Evolutionary conservation across 64 coral and sea anemone genomes (phyloP).

Genomic region (Platygyra sinensis): DNA sequence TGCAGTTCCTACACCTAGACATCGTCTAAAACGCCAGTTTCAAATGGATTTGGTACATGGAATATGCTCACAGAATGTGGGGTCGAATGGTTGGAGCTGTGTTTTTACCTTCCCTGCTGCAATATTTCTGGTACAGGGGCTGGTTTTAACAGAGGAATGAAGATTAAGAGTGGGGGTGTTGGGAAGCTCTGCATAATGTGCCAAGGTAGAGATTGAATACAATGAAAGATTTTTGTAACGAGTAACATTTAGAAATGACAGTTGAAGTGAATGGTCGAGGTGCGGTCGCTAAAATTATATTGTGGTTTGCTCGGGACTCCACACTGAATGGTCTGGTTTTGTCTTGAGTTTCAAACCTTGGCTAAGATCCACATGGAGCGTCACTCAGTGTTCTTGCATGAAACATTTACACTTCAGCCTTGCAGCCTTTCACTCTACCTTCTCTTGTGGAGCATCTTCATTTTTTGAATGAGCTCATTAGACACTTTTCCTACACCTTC

Average conservation of each 20-base stretch:
- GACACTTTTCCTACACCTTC: too few relatives aligned
- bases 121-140: constrained; percentile 80
- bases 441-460: too few relatives aligned
- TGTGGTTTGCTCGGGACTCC: too few relatives aligned
- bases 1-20: constrained; percentile 83
- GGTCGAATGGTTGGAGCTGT: constrained; percentile 86
- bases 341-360: too few relatives aligned
- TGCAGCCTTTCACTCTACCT: too few relatives aligned
- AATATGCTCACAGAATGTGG: constrained; percentile 99
- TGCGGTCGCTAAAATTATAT: too few relatives aligned
- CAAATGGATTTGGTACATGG: constrained; percentile 99
- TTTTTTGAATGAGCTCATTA: too few relatives aligned
- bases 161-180: constrained; percentile 83
- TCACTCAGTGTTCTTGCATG: too few relatives aligned
- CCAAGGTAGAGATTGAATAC: constrained; percentile 46
- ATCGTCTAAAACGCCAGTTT: constrained; percentile 90
- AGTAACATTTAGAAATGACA: background rate
- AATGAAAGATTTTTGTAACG: background rate
- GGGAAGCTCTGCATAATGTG: constrained; percentile 71
- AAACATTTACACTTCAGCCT: too few relatives aligned
- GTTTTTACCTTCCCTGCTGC: constrained; percentile 91
- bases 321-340: too few relatives aligned
- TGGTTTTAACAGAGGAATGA: constrained; percentile 86
- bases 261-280: too few relatives aligned
- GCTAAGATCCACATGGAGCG: too few relatives aligned